These are phyloP conservation scores for Prinia subflava DNA, from an alignment of 2,113 vertebrate species.

Conservation along the genomic window DNA sequence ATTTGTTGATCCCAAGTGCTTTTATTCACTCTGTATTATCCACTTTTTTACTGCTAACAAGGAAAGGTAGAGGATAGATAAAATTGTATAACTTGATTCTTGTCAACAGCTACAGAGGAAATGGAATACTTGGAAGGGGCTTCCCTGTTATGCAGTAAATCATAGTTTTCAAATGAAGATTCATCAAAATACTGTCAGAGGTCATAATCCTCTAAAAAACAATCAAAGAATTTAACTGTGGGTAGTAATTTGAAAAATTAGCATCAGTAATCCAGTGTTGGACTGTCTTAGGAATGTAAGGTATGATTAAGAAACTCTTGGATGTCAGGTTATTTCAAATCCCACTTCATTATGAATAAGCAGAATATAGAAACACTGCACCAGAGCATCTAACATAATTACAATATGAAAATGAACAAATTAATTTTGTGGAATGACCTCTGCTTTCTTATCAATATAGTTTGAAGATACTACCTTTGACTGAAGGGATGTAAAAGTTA, in stretches of 20 bases:
- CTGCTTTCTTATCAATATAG: background rate
- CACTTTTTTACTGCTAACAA: background rate
- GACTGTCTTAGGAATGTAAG: background rate
- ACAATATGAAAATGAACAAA: background rate
- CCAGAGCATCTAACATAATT: background rate
- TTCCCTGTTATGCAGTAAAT: background rate
- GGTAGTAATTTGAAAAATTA: conserved; percentile 1
- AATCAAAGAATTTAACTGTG: background rate
- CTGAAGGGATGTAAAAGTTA: background rate
- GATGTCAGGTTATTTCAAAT: background rate
- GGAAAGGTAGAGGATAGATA: background rate
- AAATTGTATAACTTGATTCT: background rate
- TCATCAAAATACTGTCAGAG: background rate
- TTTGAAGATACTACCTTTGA: background rate
- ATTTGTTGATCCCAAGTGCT: background rate
- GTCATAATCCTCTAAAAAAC: background rate
- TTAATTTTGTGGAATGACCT: background rate
- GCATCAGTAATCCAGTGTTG: background rate
- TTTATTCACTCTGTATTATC: background rate
- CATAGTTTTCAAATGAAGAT: background rate
- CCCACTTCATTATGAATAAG: background rate
- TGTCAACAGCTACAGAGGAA: background rate
- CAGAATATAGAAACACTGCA: background rate
- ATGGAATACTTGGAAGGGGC: background rate
- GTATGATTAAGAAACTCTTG: background rate